Percentiles rank a stretch among this genome's conserved stretches.
These are phyloP conservation scores for Danaus plexippus DNA, from an alignment of 1,140 invertebrate genomes.

Conservation along the genomic window DNA sequence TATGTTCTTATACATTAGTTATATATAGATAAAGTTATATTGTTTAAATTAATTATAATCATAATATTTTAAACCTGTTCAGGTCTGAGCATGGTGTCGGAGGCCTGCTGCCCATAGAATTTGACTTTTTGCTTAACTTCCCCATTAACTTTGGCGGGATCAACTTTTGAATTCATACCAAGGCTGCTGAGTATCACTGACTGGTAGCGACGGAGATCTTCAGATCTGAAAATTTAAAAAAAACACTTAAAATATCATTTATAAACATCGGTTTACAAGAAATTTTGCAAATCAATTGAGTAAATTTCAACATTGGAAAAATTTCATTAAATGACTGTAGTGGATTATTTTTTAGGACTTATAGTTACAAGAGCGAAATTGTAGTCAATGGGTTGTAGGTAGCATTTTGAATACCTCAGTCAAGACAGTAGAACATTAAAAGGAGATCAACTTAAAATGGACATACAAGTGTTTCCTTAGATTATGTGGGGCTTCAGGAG, in stretches of 20 bases:
- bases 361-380: no score
- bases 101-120: conserved; percentile 87
- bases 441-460: no score
- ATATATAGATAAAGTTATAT: not conserved
- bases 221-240: conserved; percentile 58
- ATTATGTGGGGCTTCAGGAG: no score
- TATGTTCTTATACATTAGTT: not conserved
- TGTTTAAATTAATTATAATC: not conserved
- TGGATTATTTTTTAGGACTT: no score
- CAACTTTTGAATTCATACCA: conserved; percentile 77
- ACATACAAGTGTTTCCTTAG: no score
- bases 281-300: no score
- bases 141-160: conserved; percentile 80
- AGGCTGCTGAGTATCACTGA: conserved; percentile 80
- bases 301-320: no score
- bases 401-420: no score
- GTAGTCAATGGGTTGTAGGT: no score
- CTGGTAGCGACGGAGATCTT: conserved; percentile 83
- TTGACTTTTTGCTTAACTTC: conserved; percentile 82
- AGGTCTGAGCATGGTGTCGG: conserved; percentile 82
- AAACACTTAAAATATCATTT: not conserved
- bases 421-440: no score
- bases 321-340: no score
- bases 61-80: conserved; percentile 74
- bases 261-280: no score